A percentile compares a stretch with the other conserved stretches of the same genome.
Evolutionary conservation across 2,888 invertebrate species (phyloP).

Genomic region (Asteroscopus sphinx): DNA sequence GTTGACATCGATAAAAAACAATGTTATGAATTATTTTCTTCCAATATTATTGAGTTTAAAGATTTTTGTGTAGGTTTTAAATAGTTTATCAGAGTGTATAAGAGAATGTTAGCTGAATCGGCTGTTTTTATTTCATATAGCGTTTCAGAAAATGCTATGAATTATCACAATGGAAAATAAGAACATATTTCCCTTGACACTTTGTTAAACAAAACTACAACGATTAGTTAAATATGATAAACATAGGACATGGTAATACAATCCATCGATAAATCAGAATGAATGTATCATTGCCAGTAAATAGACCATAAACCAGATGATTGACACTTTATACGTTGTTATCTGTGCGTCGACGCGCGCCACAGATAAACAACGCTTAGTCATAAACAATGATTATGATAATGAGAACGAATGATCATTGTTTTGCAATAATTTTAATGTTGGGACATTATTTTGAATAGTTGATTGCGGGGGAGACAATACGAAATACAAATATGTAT

Average conservation of each 20-base stretch:
- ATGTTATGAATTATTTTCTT: too few relatives aligned
- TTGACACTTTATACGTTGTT: slow-evolving; percentile 45
- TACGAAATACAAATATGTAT: too few relatives aligned
- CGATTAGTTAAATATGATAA: background rate
- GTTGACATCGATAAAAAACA: too few relatives aligned
- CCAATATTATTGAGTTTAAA: too few relatives aligned
- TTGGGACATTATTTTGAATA: slow-evolving; percentile 37
- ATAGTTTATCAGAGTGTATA: too few relatives aligned
- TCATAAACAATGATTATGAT: slow-evolving; percentile 53
- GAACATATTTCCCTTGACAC: too few relatives aligned
- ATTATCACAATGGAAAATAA: too few relatives aligned
- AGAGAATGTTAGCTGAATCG: too few relatives aligned
- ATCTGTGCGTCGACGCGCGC: slow-evolving; percentile 22
- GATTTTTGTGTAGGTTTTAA: too few relatives aligned
- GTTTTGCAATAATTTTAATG: slow-evolving; percentile 37
- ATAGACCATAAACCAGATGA: slow-evolving; percentile 47
- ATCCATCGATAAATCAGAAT: slow-evolving; percentile 23
- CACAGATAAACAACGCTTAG: slow-evolving; percentile 48
- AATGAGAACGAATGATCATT: slow-evolving; percentile 44
- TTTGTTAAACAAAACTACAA: background rate
- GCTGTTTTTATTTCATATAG: too few relatives aligned
- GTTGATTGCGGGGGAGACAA: background rate
- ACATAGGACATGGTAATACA: slow-evolving; percentile 32
- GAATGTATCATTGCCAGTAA: slow-evolving; percentile 20
- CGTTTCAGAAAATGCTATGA: too few relatives aligned